Conservation (phyloP, 35 echinoderm and acorn worm species). For the Lytechinus variegatus region DNA sequence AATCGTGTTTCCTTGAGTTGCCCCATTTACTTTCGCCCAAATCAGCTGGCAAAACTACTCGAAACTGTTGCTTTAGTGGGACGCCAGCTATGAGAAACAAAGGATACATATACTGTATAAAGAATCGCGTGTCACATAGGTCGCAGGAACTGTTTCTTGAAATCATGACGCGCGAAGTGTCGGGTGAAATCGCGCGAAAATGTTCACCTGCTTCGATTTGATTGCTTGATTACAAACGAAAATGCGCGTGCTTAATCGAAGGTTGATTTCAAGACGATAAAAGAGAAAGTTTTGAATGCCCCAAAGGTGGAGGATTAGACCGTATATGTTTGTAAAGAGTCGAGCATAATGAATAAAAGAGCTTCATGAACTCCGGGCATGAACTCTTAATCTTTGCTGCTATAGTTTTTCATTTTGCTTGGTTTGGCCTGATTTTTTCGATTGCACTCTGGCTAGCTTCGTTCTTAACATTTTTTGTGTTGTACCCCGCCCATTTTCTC, state of each 20-base stretch:
- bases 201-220: conserved; percentile 22
- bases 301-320: background rate
- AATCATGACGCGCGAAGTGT: conserved; percentile 8
- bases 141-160: background rate
- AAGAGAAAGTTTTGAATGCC: background rate
- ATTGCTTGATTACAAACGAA: background rate
- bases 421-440: background rate
- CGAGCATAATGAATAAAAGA: background rate
- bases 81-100: background rate
- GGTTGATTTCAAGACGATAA: background rate
- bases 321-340: background rate
- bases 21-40: background rate
- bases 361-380: background rate
- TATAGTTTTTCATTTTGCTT: background rate
- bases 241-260: conserved; percentile 1
- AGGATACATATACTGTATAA: background rate
- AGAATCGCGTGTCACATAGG: background rate
- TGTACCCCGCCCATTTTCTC: too few species aligned
- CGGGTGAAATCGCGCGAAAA: conserved; percentile 24
- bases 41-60: background rate
- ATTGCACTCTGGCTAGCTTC: background rate
- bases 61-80: background rate
- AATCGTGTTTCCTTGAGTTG: background rate
- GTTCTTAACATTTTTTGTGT: too few species aligned
- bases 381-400: background rate